Percentiles rank a stretch among this genome's conserved stretches.
Conservation (phyloP, 1,140 invertebrate genomes). For the Drosophila insularis region DNA sequence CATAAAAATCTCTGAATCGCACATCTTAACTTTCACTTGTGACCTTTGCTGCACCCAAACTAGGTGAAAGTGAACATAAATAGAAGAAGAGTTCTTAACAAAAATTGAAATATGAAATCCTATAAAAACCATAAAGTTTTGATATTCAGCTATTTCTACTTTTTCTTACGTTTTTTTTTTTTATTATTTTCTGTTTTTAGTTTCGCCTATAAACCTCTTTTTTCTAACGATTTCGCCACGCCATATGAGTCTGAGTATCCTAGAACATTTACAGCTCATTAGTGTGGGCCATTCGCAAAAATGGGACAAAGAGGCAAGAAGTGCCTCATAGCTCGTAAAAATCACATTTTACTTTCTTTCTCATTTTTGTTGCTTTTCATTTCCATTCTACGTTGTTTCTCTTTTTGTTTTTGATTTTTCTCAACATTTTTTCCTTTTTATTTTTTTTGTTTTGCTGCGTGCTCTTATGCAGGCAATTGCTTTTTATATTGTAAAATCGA, state of each 20-base stretch:
- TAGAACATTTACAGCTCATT: conserved; percentile 54
- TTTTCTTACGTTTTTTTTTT: no score
- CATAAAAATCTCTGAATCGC: no score
- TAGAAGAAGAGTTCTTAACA: no score
- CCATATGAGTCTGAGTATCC: conserved; percentile 27
- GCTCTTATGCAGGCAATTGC: conserved; percentile 73
- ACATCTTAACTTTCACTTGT: no score
- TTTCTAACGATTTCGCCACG: background rate
- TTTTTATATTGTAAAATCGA: conserved; percentile 81
- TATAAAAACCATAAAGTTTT: no score
- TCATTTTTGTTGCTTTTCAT: conserved; percentile 22
- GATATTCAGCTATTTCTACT: no score
- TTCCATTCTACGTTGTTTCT: background rate
- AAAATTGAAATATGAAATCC: no score
- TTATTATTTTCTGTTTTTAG: no score
- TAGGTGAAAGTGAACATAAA: no score
- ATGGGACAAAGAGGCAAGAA: conserved; percentile 22
- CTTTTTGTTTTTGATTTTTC: conserved; percentile 18
- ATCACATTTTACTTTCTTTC: conserved; percentile 68
- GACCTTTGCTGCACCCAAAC: no score
- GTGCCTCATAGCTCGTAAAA: conserved; percentile 65
- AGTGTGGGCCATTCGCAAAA: conserved; percentile 34
- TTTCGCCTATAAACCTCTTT: no score
- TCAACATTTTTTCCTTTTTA: no score
- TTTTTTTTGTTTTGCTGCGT: background rate